Evolutionary conservation across 2,888 invertebrate genomes (phyloP), one percentile per base, ranked within the genome.

Genomic region (Galerucella calmariensis): DNA sequence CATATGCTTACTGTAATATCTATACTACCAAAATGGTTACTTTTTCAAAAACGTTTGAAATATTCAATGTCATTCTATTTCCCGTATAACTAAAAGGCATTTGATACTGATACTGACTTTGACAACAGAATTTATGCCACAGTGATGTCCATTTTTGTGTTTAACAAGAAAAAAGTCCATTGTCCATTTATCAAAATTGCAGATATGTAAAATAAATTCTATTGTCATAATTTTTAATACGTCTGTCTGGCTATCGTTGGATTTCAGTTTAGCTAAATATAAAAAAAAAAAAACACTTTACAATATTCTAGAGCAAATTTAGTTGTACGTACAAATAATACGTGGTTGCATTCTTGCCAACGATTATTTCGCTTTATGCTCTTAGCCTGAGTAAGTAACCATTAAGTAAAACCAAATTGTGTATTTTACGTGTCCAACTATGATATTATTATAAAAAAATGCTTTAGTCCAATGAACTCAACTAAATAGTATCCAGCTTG

Each of bases 331-430:
- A 48, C 14, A 41, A 41, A 41, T 41, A 41, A 41, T 41, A 41
- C 35, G 35, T 41, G 8, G 35, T 41, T 41, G 35, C 35, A 8
- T 41, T 41, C 35, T 41, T 41, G 51, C 56, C 10, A 16, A 16
- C 53, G 16, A 10, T 56, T 20, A 10, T 56, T 53, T 16, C 16
- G 20, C 9, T 62, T 0, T 35, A 41, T 41, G 62, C 62, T 62
- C 20, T 62, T 41, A 62, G 14, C 41, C 62, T 62, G 41, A 41
- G 62, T 62, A 62, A 62, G 62, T 62, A 62, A 62, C 62, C 62
- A 62, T 62, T 41, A 62, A 62, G 62, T 62, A 62, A 41, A 35
- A 62, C 62, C 62, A 62, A 62, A 62, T 62, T 62, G 35, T 27
- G 16, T 14, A 14, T 35, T 27, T 35, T n/a, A 62, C n/a, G 35